Percentiles rank a stretch among this genome's conserved stretches.
These are phyloP conservation scores for Drosophila hydei DNA, from an alignment of 1,140 invertebrate genomes.

Conservation along the genomic window DNA sequence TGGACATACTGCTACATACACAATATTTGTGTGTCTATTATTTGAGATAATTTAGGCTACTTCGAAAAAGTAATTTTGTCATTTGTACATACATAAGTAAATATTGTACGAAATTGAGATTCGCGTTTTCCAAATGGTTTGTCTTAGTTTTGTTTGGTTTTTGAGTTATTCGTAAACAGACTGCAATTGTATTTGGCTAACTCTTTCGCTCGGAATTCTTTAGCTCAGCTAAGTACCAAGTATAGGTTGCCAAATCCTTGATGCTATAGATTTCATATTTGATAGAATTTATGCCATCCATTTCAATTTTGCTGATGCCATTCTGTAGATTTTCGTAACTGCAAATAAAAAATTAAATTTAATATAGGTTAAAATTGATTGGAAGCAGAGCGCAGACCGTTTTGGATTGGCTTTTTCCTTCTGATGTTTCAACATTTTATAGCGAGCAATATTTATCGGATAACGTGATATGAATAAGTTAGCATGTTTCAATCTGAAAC, in stretches of 20 bases:
- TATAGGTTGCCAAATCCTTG: conserved; percentile 89
- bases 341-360: conserved; percentile 43
- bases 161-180: conserved; percentile 9
- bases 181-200: conserved; percentile 48
- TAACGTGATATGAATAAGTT: conserved; percentile 94
- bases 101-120: conserved; percentile 45
- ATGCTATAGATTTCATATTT: conserved; percentile 91
- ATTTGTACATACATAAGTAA: conserved; percentile 71
- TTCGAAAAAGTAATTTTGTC: conserved; percentile 77
- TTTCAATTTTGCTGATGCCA: conserved; percentile 91
- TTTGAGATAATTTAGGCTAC: conserved; percentile 54
- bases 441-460: conserved; percentile 93
- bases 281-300: conserved; percentile 94
- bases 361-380: background rate
- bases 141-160: background rate
- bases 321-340: conserved; percentile 93
- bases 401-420: conserved; percentile 95
- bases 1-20: conserved; percentile 59
- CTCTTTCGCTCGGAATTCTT: conserved; percentile 81
- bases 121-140: background rate
- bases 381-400: conserved; percentile 85
- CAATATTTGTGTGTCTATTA: conserved; percentile 63
- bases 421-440: conserved; percentile 95
- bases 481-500: conserved; percentile 87
- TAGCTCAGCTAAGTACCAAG: conserved; percentile 89